Evolutionary conservation across 2,113 vertebrate species (phyloP).

Genomic region (Rattus rattus): DNA sequence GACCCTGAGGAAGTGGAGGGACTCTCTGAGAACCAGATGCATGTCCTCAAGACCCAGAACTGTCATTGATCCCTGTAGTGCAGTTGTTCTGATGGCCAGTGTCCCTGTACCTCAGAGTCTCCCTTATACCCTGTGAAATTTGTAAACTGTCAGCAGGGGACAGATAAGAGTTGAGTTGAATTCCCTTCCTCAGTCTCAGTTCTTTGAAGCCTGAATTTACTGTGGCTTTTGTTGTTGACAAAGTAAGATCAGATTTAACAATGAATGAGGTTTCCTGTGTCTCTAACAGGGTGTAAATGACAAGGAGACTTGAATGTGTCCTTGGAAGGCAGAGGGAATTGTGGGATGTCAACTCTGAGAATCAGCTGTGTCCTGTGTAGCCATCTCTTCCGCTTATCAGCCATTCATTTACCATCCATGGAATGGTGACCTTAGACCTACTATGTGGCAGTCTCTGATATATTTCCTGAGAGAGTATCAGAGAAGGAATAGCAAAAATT

Average conservation of each 20-base stretch:
- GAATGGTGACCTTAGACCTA: not conserved
- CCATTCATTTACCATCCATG: not conserved
- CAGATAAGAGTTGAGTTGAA: too few relatives aligned
- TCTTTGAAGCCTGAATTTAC: too few relatives aligned
- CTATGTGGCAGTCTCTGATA: rapidly evolving
- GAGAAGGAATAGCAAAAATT: too few relatives aligned
- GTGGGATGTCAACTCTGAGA: not conserved
- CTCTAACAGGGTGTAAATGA: not conserved
- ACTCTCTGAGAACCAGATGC: not conserved
- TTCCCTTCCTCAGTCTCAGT: rapidly evolving
- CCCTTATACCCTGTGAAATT: rapidly evolving
- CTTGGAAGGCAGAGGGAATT: not conserved
- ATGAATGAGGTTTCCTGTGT: not conserved
- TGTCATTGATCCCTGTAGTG: not conserved
- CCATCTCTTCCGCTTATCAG: too few relatives aligned
- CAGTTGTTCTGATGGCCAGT: rapidly evolving
- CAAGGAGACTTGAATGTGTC: not conserved
- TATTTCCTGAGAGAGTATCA: not conserved
- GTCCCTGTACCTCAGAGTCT: not conserved
- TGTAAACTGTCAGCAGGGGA: rapidly evolving
- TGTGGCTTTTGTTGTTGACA: not conserved
- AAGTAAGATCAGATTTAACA: not conserved
- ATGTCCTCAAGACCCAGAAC: not conserved
- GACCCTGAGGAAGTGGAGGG: constrained; percentile 1
- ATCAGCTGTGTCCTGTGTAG: not conserved